phyloP scores from a whole-genome alignment of 2,888 invertebrate species.

The Pterostichus madidus region DNA sequence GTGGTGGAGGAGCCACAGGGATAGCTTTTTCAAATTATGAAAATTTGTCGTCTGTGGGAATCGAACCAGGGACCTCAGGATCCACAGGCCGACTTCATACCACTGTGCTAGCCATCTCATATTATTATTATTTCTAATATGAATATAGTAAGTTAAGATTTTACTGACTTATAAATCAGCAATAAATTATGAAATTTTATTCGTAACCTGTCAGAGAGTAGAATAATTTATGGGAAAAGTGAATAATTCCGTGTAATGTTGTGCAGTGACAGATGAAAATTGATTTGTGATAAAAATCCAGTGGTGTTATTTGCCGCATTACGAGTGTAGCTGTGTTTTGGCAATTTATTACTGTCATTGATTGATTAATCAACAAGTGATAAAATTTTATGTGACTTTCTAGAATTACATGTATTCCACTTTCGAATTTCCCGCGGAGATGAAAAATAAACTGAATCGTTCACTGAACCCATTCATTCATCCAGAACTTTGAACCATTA shows the following conservation, averaged over 20 bases:
- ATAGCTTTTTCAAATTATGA: no score
- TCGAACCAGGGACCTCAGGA: no score
- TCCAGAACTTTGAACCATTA: background rate
- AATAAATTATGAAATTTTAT: background rate
- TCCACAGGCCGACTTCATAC: no score
- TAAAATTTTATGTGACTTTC: slow-evolving; percentile 56
- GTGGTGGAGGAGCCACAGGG: no score
- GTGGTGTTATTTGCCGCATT: background rate
- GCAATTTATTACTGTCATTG: slow-evolving; percentile 51
- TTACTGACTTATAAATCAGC: background rate
- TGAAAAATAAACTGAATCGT: slow-evolving; percentile 11
- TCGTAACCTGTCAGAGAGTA: background rate
- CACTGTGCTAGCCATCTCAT: no score
- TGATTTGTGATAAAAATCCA: slow-evolving; percentile 4
- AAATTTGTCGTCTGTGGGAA: no score
- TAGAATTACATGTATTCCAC: slow-evolving; percentile 47
- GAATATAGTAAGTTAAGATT: background rate
- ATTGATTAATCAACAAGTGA: slow-evolving; percentile 51
- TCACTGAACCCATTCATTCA: background rate
- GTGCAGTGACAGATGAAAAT: background rate
- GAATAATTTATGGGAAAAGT: background rate
- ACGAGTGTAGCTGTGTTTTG: slow-evolving; percentile 37
- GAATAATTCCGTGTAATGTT: background rate
- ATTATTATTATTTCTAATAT: no score
- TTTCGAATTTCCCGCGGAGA: slow-evolving; percentile 48